These are phyloP conservation scores for Diplolepis rosae DNA, from an alignment of 2,888 invertebrate genomes.

Conservation along the genomic window DNA sequence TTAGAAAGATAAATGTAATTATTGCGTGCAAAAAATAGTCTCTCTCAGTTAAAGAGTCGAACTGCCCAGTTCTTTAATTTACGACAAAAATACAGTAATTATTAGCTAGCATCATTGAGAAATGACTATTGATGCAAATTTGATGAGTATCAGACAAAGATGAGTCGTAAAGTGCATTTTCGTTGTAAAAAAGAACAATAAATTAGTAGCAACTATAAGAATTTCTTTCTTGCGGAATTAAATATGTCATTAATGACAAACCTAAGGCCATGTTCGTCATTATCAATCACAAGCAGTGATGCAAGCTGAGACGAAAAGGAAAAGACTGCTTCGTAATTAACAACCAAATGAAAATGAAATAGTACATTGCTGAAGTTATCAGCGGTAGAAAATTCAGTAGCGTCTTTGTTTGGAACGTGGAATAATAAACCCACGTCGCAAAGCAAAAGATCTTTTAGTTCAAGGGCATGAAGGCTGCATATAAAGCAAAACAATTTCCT, in stretches of 20 bases:
- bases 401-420: conserved; percentile 36
- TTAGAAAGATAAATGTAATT: too few species aligned
- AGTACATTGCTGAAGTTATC: conserved; percentile 33
- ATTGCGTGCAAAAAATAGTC: too few species aligned
- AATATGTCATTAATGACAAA: not conserved
- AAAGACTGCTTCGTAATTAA: conserved; percentile 11
- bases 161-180: not conserved
- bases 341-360: conserved; percentile 24
- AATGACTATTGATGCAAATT: not conserved
- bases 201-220: not conserved
- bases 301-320: not conserved
- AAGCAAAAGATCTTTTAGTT: conserved; percentile 41
- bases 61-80: not conserved
- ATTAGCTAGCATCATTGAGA: not conserved
- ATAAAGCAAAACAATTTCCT: conserved; percentile 29
- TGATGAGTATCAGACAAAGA: not conserved
- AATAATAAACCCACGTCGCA: conserved; percentile 42
- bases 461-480: conserved; percentile 42
- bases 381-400: conserved; percentile 38
- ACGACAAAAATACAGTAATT: conserved; percentile 1
- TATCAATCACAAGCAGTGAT: not conserved
- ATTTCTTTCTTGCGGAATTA: not conserved
- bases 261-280: not conserved
- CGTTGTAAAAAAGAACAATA: conserved; percentile 4
- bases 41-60: not conserved